Base-by-base conservation (phyloP, 1,140 invertebrate species). In the Dendrolimus kikuchii region DNA sequence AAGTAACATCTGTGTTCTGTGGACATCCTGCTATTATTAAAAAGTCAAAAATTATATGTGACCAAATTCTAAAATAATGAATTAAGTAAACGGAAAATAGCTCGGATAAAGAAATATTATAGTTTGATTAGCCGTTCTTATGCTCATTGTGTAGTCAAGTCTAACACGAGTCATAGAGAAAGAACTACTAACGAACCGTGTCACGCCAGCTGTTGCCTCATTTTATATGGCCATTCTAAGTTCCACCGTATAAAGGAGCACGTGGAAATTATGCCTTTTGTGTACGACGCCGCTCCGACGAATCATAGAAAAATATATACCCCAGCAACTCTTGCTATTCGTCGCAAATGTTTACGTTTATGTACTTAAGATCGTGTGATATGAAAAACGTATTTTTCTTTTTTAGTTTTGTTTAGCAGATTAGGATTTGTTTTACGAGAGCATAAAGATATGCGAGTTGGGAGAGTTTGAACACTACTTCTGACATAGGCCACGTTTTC, bases 141-240 rank as follows among this genome's bases (percentile, higher is more conserved):
- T 37, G 37, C 23, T 7, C 49, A 23, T 40, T 64, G 45, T 55
- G 43, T 52, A 9, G 42, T 6, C 10, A 38, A 55, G 40, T 42
- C 54, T 54, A 59, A 57, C 55, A 57, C 43, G 48, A 52, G 10
- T 46, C 42, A 57, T 60, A 61, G 46, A 60, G 62, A 67, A 67
- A 67, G 61, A 67, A 64, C 55, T 55, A 59, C 61, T 67, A 67
- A 67, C 65, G 59, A 67, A 67, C 43, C 55, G 38, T 67, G 65
- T 62, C 49, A 46, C 39, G 52, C 51, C 65, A 67, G 49, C 41
- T 61, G 65, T 49, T 53, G 57, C 62, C 65, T 61, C 54, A 56
- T 64, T 67, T 67, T 67, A 67, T 67, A 64, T 48, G 59, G 57
- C 65, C 49, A 58, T 62, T 51, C 49, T 51, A 40, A 60, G 50